Base-by-base conservation (phyloP, 2,113 vertebrate genomes). In the Paedocypris sp. region DNA sequence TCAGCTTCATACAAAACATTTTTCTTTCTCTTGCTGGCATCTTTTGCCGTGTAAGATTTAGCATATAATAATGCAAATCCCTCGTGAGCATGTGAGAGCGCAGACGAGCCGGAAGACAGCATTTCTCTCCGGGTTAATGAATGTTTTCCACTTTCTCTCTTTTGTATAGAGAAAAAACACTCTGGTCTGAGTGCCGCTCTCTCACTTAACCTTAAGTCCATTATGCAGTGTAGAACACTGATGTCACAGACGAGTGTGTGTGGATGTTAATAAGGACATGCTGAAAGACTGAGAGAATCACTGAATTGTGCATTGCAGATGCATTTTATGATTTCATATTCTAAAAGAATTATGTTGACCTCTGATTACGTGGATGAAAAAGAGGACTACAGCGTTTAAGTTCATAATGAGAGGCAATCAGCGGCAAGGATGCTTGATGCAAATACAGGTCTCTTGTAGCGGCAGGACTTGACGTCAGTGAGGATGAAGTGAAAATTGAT, bases 381-480 rank as follows among this genome's bases (percentile, higher is more conserved):
- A 3, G 15, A 25, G 23, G 22, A 33, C 31, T 42, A 46, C 46
- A 46, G 48, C 13, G 53, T 54, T 51, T 33, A 58, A 67, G 67
- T 54, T 71, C 64, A 64, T 73, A 69, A 81, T 71, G 74, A 61
- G 7, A 65, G 62, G 29, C 73, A 73, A 77, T 77, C 52, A 76
- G 59, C 65, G 61, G 48, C 43, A 60, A 11, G 63, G 46, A 32
- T 50, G 45, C 36, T 12, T 60, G 15, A 32, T 33, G 33, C 16
- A 6, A 36, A 2, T n/a, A 36, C 10, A 4, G 35, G 35, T 4
- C 13, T 10, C 13, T 36, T 36, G 4, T 6, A 36, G 35, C 7
- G 11, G n/a, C 4, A 36, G 33, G 28, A 25, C 8, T 13, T 49
- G 26, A 35, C 38, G 43, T 51, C 46, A 51, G 26, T 9, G 2